Percentiles rank a stretch among this genome's conserved stretches.
phyloP scores from a whole-genome alignment of 92 coral and sea anemone genomes.

The Actinostola sp. region DNA sequence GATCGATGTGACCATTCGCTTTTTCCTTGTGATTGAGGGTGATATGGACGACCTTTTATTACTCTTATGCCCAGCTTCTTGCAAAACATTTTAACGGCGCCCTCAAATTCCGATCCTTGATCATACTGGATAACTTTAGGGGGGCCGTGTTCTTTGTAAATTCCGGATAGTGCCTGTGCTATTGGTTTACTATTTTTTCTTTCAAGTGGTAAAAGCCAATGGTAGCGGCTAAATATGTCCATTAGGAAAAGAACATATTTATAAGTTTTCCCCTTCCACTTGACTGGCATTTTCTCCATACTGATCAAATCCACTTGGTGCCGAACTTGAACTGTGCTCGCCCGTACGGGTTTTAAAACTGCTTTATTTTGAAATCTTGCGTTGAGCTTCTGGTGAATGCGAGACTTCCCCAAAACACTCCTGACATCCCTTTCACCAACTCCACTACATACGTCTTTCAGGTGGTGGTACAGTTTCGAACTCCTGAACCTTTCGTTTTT shows the following conservation, averaged over 20 bases:
- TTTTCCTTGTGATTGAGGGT: conserved; percentile 49
- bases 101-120: conserved; percentile 40
- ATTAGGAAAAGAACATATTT: conserved; percentile 42
- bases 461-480: conserved; percentile 52
- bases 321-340: conserved; percentile 40
- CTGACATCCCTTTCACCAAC: conserved; percentile 60
- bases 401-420: conserved; percentile 34
- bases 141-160: conserved; percentile 48
- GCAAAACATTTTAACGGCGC: conserved; percentile 27
- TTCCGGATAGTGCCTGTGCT: conserved; percentile 27
- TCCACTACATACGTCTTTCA: conserved; percentile 50
- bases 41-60: conserved; percentile 49
- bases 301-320: conserved; percentile 53
- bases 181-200: conserved; percentile 29
- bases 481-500: conserved; percentile 50
- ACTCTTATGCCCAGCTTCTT: conserved; percentile 25
- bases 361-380: conserved; percentile 54
- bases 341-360: conserved; percentile 36
- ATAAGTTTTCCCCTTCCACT: conserved; percentile 33
- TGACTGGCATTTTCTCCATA: conserved; percentile 33
- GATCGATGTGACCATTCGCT: conserved; percentile 35
- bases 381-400: conserved; percentile 51
- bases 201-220: conserved; percentile 54
- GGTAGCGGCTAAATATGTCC: conserved; percentile 53
- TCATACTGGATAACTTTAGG: conserved; percentile 54